A percentile compares a stretch with the other conserved stretches of the same genome.
Evolutionary conservation across 2,888 invertebrate genomes (phyloP).

Genomic region (Strigamia crassipes): DNA sequence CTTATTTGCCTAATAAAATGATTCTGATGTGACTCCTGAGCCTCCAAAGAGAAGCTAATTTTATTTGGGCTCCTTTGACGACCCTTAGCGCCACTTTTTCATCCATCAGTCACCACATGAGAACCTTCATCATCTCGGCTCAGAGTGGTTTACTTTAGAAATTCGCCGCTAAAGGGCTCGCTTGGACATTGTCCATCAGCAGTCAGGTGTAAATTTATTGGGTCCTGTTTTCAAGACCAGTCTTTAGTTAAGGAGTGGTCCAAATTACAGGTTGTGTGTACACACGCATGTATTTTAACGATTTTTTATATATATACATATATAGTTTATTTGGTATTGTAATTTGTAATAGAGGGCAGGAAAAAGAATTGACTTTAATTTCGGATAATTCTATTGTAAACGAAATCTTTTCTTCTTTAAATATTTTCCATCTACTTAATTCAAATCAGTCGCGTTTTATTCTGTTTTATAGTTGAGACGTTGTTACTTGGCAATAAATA

Average conservation of each 20-base stretch:
- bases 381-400: background rate
- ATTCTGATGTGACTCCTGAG: slow-evolving; percentile 6
- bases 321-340: background rate
- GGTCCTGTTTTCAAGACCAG: slow-evolving; percentile 31
- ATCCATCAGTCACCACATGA: slow-evolving; percentile 12
- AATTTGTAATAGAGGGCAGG: background rate
- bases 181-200: slow-evolving; percentile 38
- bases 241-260: slow-evolving; percentile 29
- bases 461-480: slow-evolving; percentile 15
- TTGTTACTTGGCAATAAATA: slow-evolving; percentile 37
- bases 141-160: background rate
- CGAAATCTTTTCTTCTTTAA: background rate
- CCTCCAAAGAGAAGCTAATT: slow-evolving; percentile 23
- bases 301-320: too few relatives aligned
- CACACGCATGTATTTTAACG: too few relatives aligned
- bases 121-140: background rate
- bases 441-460: slow-evolving; percentile 26
- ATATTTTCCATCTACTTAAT: background rate
- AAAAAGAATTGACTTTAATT: background rate
- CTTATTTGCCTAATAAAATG: slow-evolving; percentile 40
- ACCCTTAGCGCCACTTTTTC: slow-evolving; percentile 16
- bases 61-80: slow-evolving; percentile 23
- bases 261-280: slow-evolving; percentile 30
- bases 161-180: background rate
- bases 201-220: slow-evolving; percentile 18